These are phyloP conservation scores for Cuniculus paca DNA, from an alignment of 2,797 vertebrate species.

Conservation along the genomic window DNA sequence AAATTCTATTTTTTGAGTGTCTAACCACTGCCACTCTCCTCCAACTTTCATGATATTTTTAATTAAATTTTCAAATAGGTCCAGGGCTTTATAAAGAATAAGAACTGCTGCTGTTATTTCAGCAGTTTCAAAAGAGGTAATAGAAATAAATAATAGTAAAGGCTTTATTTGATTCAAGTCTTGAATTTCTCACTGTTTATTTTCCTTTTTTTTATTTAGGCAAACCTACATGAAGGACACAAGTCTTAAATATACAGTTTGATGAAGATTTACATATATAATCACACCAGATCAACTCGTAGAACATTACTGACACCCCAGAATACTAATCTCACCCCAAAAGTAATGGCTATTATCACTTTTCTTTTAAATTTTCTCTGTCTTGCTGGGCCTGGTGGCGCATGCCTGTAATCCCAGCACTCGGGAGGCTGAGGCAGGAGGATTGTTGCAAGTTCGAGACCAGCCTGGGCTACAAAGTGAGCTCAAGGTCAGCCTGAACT, in stretches of 20 bases:
- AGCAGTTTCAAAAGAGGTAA: constrained; percentile 16
- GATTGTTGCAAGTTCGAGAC: too few relatives aligned
- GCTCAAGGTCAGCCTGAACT: too few relatives aligned
- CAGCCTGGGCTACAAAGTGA: too few relatives aligned
- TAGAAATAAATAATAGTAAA: not conserved
- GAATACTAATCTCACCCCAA: not conserved
- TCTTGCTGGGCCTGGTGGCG: too few relatives aligned
- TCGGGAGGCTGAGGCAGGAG: too few relatives aligned
- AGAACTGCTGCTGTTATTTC: not conserved
- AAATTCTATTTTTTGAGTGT: not conserved
- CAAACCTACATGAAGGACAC: not conserved
- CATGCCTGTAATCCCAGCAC: too few relatives aligned
- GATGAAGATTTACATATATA: constrained; percentile 38
- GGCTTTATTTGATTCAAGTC: not conserved
- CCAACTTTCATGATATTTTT: not conserved
- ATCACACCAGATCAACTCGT: constrained; percentile 17
- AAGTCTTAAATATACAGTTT: not conserved
- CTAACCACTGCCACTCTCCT: not conserved
- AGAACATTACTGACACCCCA: not conserved
- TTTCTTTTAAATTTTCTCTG: constrained; percentile 38
- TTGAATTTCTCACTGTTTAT: constrained; percentile 41
- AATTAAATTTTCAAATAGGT: not conserved
- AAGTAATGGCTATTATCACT: not conserved
- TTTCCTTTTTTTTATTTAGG: constrained; percentile 17
- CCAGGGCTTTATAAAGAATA: not conserved